Base-by-base conservation (phyloP, 2,113 vertebrate species). In the Craseonycteris thonglongyai region DNA sequence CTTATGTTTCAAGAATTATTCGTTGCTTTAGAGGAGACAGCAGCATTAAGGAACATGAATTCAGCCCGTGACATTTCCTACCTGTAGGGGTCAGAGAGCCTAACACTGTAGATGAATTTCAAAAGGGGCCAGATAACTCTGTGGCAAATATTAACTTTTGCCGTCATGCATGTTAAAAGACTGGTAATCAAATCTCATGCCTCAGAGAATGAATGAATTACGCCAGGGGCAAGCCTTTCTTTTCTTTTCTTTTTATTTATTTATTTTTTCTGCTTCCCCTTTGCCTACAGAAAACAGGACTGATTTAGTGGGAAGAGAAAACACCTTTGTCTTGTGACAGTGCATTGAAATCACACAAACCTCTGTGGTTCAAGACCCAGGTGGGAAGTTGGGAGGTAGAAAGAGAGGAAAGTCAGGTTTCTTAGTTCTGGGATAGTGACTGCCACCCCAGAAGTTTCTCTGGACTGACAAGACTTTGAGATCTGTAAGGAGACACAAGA, bases 151-250 rank as follows among this genome's bases (percentile, higher is more conserved):
- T 88, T 94, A 96, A 88, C 51, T 0, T 88, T 78, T 54, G 56
- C 88, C 94, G 95, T 93, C 91, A 95, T 58, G 95, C 81, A 10
- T 96, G 85, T 95, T 97, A 95, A 89, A 89, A 93, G 93, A 92
- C 92, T 95, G 95, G 68, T 97, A 97, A 97, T 97, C 97, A 95
- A 96, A 97, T 97, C 88, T 97, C 97, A 97, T 92, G 95, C 95
- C 92, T 97, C 40, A 13, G 58, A 92, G 76, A 93, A 35, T 80
- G 82, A 93, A 58, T 65, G 74, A 79, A 89, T 90, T 10, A 3
- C 22, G 58, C 51, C 35, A 49, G 51, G 33, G 75, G 10, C n/a
- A 26, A 93, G 42, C 3, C 72, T 76, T 74, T 88, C 49, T 51
- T 61, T 56, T 56, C 7, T 59, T n/a, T n/a, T n/a, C n/a, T n/a